Evolutionary conservation across 37 sponge, comb jelly and placozoan species (phyloP).

Genomic region (Petrosia ficiformis): DNA sequence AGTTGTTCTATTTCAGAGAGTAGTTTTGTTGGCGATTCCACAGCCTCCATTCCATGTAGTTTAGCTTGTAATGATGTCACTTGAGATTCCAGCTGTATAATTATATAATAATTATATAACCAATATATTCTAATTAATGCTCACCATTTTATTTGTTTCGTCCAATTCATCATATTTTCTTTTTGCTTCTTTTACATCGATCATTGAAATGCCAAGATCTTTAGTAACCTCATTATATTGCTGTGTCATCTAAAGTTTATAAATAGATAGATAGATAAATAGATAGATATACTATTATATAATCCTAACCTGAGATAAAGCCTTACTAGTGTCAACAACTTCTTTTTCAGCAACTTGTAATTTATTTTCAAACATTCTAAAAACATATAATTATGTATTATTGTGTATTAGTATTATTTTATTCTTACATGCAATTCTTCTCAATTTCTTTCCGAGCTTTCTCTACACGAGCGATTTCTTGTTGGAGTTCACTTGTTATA

Average conservation of each 20-base stretch:
- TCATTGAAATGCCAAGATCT: background rate
- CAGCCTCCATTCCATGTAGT: background rate
- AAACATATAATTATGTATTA: too few species aligned
- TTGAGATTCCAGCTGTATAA: background rate
- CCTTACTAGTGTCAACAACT: background rate
- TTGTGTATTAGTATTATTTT: too few species aligned
- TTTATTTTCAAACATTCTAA: background rate
- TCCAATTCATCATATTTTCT: slow-evolving; percentile 13
- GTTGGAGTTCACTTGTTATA: too few species aligned
- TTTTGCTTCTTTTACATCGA: slow-evolving; percentile 32
- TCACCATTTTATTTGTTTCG: slow-evolving; percentile 33
- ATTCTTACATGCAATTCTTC: too few species aligned
- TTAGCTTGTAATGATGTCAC: background rate
- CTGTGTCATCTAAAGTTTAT: background rate
- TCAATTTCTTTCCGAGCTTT: too few species aligned
- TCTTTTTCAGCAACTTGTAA: background rate
- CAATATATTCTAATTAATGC: too few species aligned
- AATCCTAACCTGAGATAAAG: background rate
- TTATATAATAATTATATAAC: too few species aligned
- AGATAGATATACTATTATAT: background rate
- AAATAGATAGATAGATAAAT: background rate
- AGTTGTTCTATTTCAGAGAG: slow-evolving; percentile 16
- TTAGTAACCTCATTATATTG: background rate
- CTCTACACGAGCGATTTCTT: too few species aligned
- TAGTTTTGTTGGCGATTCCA: background rate